phyloP scores from a whole-genome alignment of 2,888 invertebrate genomes.

The Biston stratarius region DNA sequence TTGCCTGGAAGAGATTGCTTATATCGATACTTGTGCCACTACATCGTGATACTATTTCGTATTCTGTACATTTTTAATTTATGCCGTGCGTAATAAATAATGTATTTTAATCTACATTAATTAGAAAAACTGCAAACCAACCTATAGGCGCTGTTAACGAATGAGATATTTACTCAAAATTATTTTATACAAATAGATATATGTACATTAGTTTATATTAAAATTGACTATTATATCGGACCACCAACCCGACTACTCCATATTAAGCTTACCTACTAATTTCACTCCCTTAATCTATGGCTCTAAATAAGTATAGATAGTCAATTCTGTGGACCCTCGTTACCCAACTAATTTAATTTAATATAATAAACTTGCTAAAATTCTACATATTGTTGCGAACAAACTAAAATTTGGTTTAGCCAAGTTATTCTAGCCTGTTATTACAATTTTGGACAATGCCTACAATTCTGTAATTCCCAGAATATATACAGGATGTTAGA shows the following conservation, averaged over 20 bases:
- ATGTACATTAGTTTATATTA: neutral
- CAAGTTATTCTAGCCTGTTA: neutral
- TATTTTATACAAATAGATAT: neutral
- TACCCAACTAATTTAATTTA: slow-evolving; percentile 53
- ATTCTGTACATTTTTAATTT: neutral
- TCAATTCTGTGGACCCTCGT: slow-evolving; percentile 42
- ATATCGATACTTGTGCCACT: too few relatives aligned
- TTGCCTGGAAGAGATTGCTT: too few relatives aligned
- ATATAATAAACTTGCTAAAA: slow-evolving; percentile 46
- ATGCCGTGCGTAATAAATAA: too few relatives aligned
- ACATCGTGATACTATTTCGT: neutral
- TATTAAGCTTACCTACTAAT: slow-evolving; percentile 67
- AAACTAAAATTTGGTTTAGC: slow-evolving; percentile 19
- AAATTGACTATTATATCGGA: neutral
- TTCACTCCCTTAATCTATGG: slow-evolving; percentile 63
- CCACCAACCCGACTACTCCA: slow-evolving; percentile 51
- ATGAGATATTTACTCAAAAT: neutral
- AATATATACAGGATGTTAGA: too few relatives aligned
- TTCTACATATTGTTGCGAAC: slow-evolving; percentile 17
- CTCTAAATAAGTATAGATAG: slow-evolving; percentile 48
- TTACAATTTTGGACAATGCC: slow-evolving; percentile 14
- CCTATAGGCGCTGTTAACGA: too few relatives aligned
- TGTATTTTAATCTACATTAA: too few relatives aligned
- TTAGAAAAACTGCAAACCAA: too few relatives aligned
- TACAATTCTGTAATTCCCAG: neutral